These are phyloP conservation scores for Ectemnius lituratus DNA, from an alignment of 2,888 invertebrate genomes.

Conservation along the genomic window DNA sequence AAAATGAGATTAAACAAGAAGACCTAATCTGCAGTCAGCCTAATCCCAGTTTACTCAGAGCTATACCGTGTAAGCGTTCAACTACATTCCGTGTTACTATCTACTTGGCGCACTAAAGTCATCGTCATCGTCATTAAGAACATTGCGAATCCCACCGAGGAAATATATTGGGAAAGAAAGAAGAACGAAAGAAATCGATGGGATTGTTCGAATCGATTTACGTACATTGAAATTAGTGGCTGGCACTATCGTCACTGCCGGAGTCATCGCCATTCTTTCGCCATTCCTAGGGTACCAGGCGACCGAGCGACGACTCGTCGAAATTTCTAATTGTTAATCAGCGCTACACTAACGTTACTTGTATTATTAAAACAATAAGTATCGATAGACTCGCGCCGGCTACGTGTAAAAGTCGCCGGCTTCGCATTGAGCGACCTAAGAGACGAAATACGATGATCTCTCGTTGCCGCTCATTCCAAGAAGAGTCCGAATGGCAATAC, in stretches of 20 bases:
- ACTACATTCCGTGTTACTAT: constrained; percentile 35
- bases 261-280: constrained; percentile 43
- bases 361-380: constrained; percentile 7
- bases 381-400: constrained; percentile 18
- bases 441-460: too few relatives aligned
- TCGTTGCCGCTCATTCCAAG: constrained; percentile 2
- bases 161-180: background rate
- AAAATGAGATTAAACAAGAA: constrained; percentile 26
- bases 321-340: constrained; percentile 45
- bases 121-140: constrained; percentile 30
- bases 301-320: constrained; percentile 31
- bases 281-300: constrained; percentile 47
- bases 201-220: background rate
- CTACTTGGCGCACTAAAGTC: constrained; percentile 46
- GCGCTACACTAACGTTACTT: constrained; percentile 31
- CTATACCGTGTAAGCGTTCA: constrained; percentile 41
- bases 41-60: constrained; percentile 50
- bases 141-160: constrained; percentile 18
- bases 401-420: constrained; percentile 19
- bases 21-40: constrained; percentile 45
- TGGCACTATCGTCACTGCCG: constrained; percentile 57
- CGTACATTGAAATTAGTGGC: constrained; percentile 26
- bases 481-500: constrained; percentile 4
- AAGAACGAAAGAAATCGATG: background rate
- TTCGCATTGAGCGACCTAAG: constrained; percentile 9